Evolutionary conservation across 92 coral and sea anemone genomes (phyloP).

Genomic region (Porites rus): DNA sequence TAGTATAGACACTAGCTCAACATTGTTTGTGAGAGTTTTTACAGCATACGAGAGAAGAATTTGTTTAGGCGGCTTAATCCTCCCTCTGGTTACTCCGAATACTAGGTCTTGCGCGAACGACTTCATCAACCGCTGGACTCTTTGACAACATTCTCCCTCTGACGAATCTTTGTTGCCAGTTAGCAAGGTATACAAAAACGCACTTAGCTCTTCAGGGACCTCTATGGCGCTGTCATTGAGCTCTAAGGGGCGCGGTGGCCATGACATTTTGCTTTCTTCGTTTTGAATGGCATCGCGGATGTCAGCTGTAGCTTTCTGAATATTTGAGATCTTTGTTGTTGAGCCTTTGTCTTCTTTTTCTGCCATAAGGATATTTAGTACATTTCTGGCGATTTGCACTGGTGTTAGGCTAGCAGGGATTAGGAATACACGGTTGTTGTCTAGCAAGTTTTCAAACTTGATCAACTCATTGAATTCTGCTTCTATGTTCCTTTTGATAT

Average conservation of each 20-base stretch:
- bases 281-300: slow-evolving; percentile 51
- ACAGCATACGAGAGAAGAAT: slow-evolving; percentile 34
- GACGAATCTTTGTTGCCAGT: slow-evolving; percentile 27
- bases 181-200: slow-evolving; percentile 33
- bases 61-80: slow-evolving; percentile 48
- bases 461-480: slow-evolving; percentile 46
- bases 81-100: slow-evolving; percentile 37
- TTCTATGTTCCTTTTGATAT: slow-evolving; percentile 50
- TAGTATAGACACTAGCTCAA: slow-evolving; percentile 39
- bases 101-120: slow-evolving; percentile 41
- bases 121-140: slow-evolving; percentile 37
- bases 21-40: slow-evolving; percentile 37
- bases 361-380: slow-evolving; percentile 30
- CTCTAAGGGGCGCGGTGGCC: slow-evolving; percentile 58
- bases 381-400: slow-evolving; percentile 35
- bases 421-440: slow-evolving; percentile 25
- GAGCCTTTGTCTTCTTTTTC: slow-evolving; percentile 32
- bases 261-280: slow-evolving; percentile 47
- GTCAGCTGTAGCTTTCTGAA: slow-evolving; percentile 51
- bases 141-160: slow-evolving; percentile 12
- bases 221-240: slow-evolving; percentile 11
- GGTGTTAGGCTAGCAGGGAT: slow-evolving; percentile 44
- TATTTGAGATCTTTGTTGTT: slow-evolving; percentile 34
- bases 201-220: slow-evolving; percentile 16
- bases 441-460: slow-evolving; percentile 43